These are phyloP conservation scores for Cryptomyrus ogoouensis DNA, from an alignment of 2,113 vertebrate genomes.

Conservation along the genomic window DNA sequence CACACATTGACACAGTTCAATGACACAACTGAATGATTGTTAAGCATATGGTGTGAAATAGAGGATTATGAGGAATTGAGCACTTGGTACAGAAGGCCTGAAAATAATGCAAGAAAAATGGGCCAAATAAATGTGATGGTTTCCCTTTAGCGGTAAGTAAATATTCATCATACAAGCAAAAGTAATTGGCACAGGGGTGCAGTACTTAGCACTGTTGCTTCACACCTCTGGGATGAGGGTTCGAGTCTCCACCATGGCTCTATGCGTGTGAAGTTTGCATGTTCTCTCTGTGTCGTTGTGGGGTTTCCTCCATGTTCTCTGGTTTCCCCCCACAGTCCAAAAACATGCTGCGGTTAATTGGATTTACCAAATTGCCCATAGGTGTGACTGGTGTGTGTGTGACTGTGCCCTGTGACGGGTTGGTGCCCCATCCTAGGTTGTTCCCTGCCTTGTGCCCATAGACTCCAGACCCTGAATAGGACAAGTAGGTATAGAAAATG, in stretches of 20 bases:
- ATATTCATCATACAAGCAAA: neutral
- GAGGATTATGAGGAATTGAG: neutral
- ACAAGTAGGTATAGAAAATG: neutral
- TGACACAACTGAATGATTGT: neutral
- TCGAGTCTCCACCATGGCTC: too few relatives aligned
- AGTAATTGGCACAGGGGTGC: neutral
- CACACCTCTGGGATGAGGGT: neutral
- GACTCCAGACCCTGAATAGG: neutral
- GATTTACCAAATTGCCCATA: neutral
- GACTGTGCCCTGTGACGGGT: neutral
- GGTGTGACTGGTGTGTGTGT: neutral
- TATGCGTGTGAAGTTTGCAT: neutral
- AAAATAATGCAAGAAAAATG: neutral
- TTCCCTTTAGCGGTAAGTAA: neutral
- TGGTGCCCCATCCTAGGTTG: neutral
- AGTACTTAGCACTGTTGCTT: neutral
- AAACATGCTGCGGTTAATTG: neutral
- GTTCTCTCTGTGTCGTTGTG: neutral
- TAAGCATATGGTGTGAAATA: neutral
- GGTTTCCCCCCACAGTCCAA: neutral
- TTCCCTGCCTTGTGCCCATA: neutral
- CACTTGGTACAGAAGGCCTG: neutral
- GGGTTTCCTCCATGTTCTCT: neutral
- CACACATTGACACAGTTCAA: neutral
- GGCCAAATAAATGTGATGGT: neutral